Percentiles rank a stretch among this genome's conserved stretches.
These are phyloP conservation scores for Gobio gobio DNA, from an alignment of 2,113 vertebrate genomes.

Conservation along the genomic window DNA sequence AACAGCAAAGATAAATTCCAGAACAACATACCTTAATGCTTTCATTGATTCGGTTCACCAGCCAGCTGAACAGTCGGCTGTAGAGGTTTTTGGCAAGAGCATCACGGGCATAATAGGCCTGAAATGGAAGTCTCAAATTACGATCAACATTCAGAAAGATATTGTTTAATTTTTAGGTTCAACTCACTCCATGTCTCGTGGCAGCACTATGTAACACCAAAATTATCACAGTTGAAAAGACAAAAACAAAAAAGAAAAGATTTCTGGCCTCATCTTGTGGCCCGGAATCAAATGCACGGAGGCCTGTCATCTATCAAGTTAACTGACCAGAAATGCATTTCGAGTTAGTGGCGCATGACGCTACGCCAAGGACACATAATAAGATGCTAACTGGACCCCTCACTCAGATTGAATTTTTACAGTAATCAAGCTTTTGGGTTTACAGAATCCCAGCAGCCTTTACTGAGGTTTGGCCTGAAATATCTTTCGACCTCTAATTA, in stretches of 20 bases:
- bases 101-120: slow-evolving; percentile 98
- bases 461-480: neutral
- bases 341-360: neutral
- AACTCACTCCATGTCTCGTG: neutral
- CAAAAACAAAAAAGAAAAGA: neutral
- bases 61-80: slow-evolving; percentile 94
- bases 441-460: neutral
- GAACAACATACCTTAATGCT: slow-evolving; percentile 89
- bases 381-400: neutral
- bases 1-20: neutral
- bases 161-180: neutral
- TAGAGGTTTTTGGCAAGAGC: slow-evolving; percentile 98
- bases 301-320: neutral
- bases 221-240: neutral
- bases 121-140: slow-evolving; percentile 42
- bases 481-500: neutral
- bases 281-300: neutral
- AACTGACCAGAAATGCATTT: no score
- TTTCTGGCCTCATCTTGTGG: neutral
- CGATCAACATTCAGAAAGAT: neutral
- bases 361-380: neutral
- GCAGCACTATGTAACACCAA: neutral
- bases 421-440: neutral
- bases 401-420: no score
- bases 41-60: slow-evolving; percentile 95